Evolutionary conservation across 2,797 vertebrate species (phyloP).

Genomic region (Falco cherrug): DNA sequence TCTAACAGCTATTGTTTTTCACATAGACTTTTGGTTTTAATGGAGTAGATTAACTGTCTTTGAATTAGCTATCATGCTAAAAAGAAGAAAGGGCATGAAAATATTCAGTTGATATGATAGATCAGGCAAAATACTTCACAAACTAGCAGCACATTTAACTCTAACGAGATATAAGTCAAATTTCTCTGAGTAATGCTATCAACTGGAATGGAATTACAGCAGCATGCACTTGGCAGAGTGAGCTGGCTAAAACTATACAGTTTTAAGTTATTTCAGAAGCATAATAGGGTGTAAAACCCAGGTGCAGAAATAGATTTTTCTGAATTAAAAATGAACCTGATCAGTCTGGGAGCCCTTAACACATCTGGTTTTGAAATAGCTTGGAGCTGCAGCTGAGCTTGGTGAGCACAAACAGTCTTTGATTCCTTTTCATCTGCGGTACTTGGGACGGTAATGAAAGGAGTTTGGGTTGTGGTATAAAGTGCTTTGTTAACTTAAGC

Average conservation of each 20-base stretch:
- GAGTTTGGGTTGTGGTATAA: neutral
- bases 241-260: neutral
- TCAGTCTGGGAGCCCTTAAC: neutral
- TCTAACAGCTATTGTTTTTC: neutral
- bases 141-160: neutral
- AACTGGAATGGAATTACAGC: neutral
- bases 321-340: neutral
- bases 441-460: neutral
- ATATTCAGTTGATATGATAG: neutral
- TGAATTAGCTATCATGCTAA: neutral
- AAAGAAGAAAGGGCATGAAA: neutral
- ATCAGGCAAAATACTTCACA: constrained; percentile 4
- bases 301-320: neutral
- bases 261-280: neutral
- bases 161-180: neutral
- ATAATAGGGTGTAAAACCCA: neutral
- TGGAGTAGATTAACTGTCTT: neutral
- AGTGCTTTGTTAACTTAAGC: neutral
- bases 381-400: neutral
- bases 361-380: neutral
- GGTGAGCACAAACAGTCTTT: neutral
- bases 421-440: neutral
- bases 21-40: neutral
- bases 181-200: neutral
- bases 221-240: neutral